phyloP scores from a whole-genome alignment of 2,888 invertebrate genomes.

The Polia nebulosa region DNA sequence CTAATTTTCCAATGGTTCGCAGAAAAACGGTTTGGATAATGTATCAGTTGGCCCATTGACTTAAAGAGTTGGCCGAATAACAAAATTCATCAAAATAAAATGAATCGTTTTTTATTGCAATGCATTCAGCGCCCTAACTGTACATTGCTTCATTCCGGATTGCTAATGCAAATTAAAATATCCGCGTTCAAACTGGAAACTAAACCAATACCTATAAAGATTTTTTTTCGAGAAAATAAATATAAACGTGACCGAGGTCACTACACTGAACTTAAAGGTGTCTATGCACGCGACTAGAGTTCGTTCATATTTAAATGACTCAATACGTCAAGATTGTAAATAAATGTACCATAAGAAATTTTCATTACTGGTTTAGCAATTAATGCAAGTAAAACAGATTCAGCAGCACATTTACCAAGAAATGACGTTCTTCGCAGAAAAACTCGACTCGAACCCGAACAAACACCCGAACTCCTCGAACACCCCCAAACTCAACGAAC shows the following conservation, averaged over 20 bases:
- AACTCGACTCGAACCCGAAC: no score
- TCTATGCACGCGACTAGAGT: conserved; percentile 52
- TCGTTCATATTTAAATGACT: conserved; percentile 59
- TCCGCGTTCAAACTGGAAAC: conserved; percentile 10
- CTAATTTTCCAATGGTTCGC: conserved; percentile 3
- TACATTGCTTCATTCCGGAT: neutral
- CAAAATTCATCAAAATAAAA: neutral
- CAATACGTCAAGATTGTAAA: conserved; percentile 37
- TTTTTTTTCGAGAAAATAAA: conserved; percentile 32
- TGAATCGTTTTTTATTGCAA: neutral
- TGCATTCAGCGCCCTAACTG: neutral
- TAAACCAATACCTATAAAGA: conserved; percentile 23
- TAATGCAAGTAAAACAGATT: conserved; percentile 6
- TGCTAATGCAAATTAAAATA: conserved; percentile 1
- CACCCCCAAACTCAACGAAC: no score
- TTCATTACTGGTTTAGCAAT: conserved; percentile 14
- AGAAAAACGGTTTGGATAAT: conserved; percentile 11
- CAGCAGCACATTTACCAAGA: neutral
- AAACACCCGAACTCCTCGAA: no score
- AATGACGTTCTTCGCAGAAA: neutral
- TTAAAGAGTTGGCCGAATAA: neutral
- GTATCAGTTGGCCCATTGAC: no score
- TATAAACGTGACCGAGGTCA: conserved; percentile 60
- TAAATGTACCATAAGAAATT: conserved; percentile 16
- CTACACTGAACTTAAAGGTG: conserved; percentile 59